Evolutionary conservation across 1,140 invertebrate genomes (phyloP).

Genomic region (Cylas formicarius): DNA sequence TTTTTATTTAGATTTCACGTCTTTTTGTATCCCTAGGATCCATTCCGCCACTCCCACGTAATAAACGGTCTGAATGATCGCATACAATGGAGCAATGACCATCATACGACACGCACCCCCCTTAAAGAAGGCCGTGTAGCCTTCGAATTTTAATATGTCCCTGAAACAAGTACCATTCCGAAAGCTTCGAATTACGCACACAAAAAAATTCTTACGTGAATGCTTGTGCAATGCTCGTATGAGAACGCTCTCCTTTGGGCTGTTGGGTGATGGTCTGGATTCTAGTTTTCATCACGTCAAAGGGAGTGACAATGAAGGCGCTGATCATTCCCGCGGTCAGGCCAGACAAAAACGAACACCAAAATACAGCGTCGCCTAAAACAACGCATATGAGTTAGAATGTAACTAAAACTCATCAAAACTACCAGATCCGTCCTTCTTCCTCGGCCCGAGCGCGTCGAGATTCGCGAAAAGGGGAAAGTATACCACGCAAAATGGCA

Average conservation of each 20-base stretch:
- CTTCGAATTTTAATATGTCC: slow-evolving; percentile 85
- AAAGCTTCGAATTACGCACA: background rate
- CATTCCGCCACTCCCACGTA: slow-evolving; percentile 92
- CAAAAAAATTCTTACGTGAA: slow-evolving; percentile 29
- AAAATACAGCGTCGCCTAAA: slow-evolving; percentile 61
- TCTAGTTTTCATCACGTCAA: slow-evolving; percentile 98
- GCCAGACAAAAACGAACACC: slow-evolving; percentile 88
- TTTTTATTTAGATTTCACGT: slow-evolving; percentile 1
- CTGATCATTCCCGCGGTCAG: slow-evolving; percentile 79
- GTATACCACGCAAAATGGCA: slow-evolving; percentile 94
- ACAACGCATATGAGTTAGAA: background rate
- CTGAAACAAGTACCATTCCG: no score
- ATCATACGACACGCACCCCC: slow-evolving; percentile 95
- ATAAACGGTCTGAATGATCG: slow-evolving; percentile 97
- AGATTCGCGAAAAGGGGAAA: slow-evolving; percentile 97
- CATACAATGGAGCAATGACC: slow-evolving; percentile 96
- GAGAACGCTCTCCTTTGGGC: slow-evolving; percentile 73
- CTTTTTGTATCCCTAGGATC: slow-evolving; percentile 56
- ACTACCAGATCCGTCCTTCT: slow-evolving; percentile 58
- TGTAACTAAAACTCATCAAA: background rate
- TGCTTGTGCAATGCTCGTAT: slow-evolving; percentile 73
- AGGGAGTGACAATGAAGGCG: slow-evolving; percentile 88
- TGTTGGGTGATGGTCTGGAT: slow-evolving; percentile 83
- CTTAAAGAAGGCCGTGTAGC: slow-evolving; percentile 93
- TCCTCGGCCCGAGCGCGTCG: slow-evolving; percentile 79